Evolutionary conservation across 2,113 vertebrate species (phyloP).

Genomic region (Neoarius graeffei): DNA sequence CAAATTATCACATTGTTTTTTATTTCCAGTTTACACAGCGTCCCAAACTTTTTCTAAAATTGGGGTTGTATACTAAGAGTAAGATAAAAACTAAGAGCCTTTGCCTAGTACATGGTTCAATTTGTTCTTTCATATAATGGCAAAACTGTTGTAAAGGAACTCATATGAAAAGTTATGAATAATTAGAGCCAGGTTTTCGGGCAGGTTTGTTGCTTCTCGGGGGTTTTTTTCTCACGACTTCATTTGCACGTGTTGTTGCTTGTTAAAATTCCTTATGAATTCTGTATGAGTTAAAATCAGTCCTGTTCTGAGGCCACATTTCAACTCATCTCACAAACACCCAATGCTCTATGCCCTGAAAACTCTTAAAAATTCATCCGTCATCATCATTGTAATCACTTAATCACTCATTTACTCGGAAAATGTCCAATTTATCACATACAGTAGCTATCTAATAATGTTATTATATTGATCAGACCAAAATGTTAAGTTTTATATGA

Average conservation of each 20-base stretch:
- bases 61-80: no score
- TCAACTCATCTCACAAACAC: no score
- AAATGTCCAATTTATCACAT: neutral
- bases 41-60: no score
- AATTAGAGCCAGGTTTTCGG: conserved; percentile 3
- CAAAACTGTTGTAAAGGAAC: neutral
- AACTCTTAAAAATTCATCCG: neutral
- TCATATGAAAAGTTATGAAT: neutral
- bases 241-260: neutral
- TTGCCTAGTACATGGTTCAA: no score
- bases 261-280: neutral
- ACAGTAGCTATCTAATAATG: no score
- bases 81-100: no score
- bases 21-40: no score
- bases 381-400: neutral
- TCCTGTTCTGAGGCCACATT: neutral
- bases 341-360: neutral
- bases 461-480: neutral
- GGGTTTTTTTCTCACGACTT: neutral
- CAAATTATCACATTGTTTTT: no score
- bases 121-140: neutral
- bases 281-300: neutral
- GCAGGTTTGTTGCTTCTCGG: neutral
- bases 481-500: neutral
- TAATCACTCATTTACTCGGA: neutral